These are phyloP conservation scores for Eupelmus urozonus DNA, from an alignment of 2,888 invertebrate species.

Conservation along the genomic window DNA sequence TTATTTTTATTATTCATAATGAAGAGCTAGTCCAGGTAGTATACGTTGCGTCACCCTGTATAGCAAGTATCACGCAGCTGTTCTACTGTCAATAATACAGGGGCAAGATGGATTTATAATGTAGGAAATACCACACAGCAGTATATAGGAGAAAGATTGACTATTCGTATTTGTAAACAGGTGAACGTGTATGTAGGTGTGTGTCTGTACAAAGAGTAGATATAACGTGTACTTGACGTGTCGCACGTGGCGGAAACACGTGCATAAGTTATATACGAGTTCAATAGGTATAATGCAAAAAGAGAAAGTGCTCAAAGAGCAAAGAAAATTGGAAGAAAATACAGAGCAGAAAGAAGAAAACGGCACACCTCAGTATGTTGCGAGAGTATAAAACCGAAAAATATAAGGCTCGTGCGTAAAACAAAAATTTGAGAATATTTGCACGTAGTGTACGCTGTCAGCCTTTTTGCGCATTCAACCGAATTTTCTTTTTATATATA, in stretches of 20 bases:
- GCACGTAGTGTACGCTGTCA: not conserved
- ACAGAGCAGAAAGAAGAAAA: slow-evolving; percentile 8
- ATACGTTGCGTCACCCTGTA: slow-evolving; percentile 51
- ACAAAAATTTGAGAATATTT: not conserved
- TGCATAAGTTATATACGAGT: slow-evolving; percentile 24
- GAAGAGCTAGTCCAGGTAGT: not conserved
- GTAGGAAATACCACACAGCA: not conserved
- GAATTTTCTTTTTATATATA: no score
- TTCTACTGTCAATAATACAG: slow-evolving; percentile 60
- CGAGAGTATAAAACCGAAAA: no score
- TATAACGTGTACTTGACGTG: slow-evolving; percentile 9
- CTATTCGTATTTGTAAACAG: slow-evolving; percentile 23
- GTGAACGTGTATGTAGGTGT: not conserved
- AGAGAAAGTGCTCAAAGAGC: no score
- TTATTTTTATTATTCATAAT: not conserved
- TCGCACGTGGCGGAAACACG: slow-evolving; percentile 43
- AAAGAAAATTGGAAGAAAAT: no score
- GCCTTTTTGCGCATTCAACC: no score
- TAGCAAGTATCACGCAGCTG: slow-evolving; percentile 61
- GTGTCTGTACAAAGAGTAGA: not conserved
- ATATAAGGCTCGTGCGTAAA: slow-evolving; percentile 11
- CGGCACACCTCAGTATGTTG: no score
- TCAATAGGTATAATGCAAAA: not conserved
- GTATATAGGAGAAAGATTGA: slow-evolving; percentile 21
- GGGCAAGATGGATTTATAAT: not conserved